phyloP scores from a whole-genome alignment of 2,113 vertebrate species.

The Gopherus evgoodei region DNA sequence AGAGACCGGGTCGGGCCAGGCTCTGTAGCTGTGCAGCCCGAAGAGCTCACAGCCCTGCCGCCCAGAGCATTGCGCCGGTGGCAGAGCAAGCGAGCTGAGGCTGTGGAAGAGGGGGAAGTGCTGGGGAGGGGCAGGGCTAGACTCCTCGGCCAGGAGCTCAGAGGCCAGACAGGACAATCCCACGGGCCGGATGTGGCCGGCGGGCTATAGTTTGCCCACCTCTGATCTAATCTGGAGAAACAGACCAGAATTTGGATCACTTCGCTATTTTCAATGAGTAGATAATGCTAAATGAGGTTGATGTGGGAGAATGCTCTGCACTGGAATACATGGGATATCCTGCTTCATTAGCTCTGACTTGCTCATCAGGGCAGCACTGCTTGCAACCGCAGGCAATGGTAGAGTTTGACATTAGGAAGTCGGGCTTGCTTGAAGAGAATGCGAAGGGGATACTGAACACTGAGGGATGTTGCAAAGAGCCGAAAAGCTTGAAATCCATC shows the following conservation, averaged over 20 bases:
- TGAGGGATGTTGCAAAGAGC: background rate
- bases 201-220: too few relatives aligned
- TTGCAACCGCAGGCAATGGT: background rate
- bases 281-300: background rate
- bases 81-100: too few relatives aligned
- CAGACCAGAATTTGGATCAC: background rate
- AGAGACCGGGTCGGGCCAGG: too few relatives aligned
- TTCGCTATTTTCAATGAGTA: background rate
- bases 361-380: background rate
- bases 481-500: background rate
- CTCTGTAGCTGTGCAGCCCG: too few relatives aligned
- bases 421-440: background rate
- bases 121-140: too few relatives aligned
- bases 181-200: too few relatives aligned
- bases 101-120: too few relatives aligned
- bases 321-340: accelerated
- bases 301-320: background rate
- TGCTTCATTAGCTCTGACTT: accelerated
- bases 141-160: too few relatives aligned
- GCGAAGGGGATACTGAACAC: background rate
- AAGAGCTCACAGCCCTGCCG: too few relatives aligned
- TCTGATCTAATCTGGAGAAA: background rate
- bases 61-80: too few relatives aligned
- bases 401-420: background rate
- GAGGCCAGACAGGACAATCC: too few relatives aligned